Base-by-base conservation (phyloP, 2,797 vertebrate species). In the Sebastiscus albofasciatus region DNA sequence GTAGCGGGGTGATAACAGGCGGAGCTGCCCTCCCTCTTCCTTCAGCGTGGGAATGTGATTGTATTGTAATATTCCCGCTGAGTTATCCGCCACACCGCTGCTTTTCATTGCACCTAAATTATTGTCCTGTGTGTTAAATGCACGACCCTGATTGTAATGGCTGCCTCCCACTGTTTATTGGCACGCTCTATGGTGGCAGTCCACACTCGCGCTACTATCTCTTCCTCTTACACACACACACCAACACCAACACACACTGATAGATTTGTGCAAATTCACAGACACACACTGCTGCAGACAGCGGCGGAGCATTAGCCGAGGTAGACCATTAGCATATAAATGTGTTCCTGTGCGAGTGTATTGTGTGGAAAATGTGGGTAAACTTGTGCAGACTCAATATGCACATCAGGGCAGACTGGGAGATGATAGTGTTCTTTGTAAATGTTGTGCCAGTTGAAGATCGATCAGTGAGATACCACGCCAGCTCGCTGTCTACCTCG, bases 251-350 rank as follows among this genome's bases (percentile, higher is more conserved):
- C 36, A 87, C 34, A 77, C 22, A 73, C 7, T 16, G 20, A 68
- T 73, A 75, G 29, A 81, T 72, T 56, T 75, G 72, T 76, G 76
- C 20, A n/a, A 49, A 55, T 29, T 64, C 62, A 85, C 62, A 85
- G 67, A 82, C 69, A 62, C 83, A 72, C 62, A 67, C 34, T 67
- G 39, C 52, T 77, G 62, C 62, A 79, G 42, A 74, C 75, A 24
- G 62, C 24, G 1, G 14, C 2, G 27, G 83, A 77, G 81, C 66
- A 84, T 89, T 85, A 85, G 76, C 49, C 16, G 70, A 72, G 54
- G 64, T 33, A 66, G 46, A 3, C 60, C 39, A 89, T 92, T 92
- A 84, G 75, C 81, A 90, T 91, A 89, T 86, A 83, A 90, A 92
- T 91, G 86, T 81, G 67, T 75, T 82, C 70, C 75, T 76, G 49